These are phyloP conservation scores for Cherax quadricarinatus DNA, from an alignment of 1,140 invertebrate genomes.

Conservation along the genomic window DNA sequence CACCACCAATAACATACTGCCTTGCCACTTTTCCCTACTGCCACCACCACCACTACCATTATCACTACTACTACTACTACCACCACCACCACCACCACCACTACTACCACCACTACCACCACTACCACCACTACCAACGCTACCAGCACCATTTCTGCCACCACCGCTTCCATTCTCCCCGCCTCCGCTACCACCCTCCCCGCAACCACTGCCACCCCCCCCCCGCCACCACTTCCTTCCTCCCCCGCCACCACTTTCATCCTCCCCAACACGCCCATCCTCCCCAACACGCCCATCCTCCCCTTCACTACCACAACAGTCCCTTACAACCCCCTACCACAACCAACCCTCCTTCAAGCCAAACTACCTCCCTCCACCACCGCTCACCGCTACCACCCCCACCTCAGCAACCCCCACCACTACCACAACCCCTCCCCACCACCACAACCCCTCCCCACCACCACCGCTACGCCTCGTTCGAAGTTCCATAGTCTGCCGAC, in stretches of 20 bases:
- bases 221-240: background rate
- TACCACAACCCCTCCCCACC: background rate
- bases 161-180: background rate
- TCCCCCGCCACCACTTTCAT: background rate
- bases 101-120: background rate
- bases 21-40: background rate
- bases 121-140: background rate
- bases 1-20: background rate
- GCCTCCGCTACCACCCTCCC: conserved; percentile 17
- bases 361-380: background rate
- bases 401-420: background rate
- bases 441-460: background rate
- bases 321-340: background rate
- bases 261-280: background rate
- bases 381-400: background rate
- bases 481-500: conserved; percentile 69
- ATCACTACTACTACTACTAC: background rate
- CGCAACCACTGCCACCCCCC: conserved; percentile 11
- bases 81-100: conserved; percentile 11
- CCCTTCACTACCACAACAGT: background rate
- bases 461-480: conserved; percentile 41
- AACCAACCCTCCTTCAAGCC: background rate
- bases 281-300: conserved; percentile 15
- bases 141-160: background rate
- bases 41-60: background rate